phyloP scores from a whole-genome alignment of 2,888 invertebrate genomes.

The Eilema caniola region DNA sequence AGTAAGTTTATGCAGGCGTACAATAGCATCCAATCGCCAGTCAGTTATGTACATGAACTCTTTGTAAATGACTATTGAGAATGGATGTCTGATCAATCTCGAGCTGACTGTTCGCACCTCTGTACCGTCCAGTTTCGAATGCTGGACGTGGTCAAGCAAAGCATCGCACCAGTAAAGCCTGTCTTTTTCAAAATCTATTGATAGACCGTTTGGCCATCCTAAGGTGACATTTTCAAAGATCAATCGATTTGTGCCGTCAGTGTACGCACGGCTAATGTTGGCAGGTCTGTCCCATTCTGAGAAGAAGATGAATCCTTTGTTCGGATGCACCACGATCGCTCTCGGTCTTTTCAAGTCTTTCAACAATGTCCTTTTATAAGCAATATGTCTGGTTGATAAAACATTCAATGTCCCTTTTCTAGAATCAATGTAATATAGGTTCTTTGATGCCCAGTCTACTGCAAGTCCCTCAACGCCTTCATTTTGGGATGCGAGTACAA shows the following conservation, averaged over 20 bases:
- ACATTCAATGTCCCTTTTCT: constrained; percentile 98
- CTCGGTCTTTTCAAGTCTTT: constrained; percentile 96
- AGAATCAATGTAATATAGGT: constrained; percentile 98
- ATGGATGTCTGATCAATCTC: constrained; percentile 94
- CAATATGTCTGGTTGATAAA: constrained; percentile 94
- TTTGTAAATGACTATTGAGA: constrained; percentile 95
- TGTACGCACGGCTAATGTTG: constrained; percentile 96
- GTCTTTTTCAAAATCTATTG: constrained; percentile 95
- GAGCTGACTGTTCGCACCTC: constrained; percentile 97
- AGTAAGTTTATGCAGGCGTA: constrained; percentile 94
- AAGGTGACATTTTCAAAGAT: constrained; percentile 96
- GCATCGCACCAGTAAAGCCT: constrained; percentile 99
- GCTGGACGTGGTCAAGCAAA: constrained; percentile 97
- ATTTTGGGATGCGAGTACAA: constrained; percentile 97
- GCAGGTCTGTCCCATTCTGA: constrained; percentile 99
- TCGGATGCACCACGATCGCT: constrained; percentile 98
- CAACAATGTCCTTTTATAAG: constrained; percentile 93
- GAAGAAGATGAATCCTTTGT: constrained; percentile 97
- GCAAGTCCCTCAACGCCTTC: constrained; percentile 98
- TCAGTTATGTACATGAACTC: constrained; percentile 99
- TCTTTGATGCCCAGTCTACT: constrained; percentile 98
- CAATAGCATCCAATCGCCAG: constrained; percentile 98
- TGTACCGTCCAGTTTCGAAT: constrained; percentile 95
- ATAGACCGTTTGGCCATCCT: constrained; percentile 99
- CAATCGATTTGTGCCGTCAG: constrained; percentile 95